Conservation (phyloP, 2,888 invertebrate genomes). For the Priocnemis perturbator region DNA sequence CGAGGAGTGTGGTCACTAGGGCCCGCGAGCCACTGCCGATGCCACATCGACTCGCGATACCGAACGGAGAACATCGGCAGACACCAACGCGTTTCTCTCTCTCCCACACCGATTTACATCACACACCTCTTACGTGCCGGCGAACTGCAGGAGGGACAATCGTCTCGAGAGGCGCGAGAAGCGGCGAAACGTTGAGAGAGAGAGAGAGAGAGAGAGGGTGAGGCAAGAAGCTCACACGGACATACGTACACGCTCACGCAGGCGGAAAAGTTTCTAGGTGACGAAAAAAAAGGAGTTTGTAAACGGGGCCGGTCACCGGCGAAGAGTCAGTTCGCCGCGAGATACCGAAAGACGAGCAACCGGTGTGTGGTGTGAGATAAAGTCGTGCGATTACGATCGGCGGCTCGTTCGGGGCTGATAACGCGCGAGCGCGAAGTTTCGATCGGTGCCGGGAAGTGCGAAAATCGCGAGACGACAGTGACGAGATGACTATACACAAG, state of each 20-base stretch:
- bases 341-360: no score
- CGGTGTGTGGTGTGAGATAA: no score
- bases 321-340: no score
- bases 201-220: no score
- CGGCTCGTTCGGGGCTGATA: no score
- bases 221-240: background rate
- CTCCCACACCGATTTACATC: background rate
- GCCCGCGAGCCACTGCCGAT: conserved; percentile 53
- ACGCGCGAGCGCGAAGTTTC: no score
- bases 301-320: conserved; percentile 22
- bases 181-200: background rate
- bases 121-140: background rate
- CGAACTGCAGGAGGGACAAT: background rate
- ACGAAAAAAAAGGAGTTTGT: conserved; percentile 19
- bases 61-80: conserved; percentile 55
- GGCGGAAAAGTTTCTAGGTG: background rate
- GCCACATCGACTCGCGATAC: conserved; percentile 63
- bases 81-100: conserved; percentile 1
- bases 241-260: background rate
- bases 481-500: conserved; percentile 53
- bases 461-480: no score
- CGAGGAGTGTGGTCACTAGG: conserved; percentile 56
- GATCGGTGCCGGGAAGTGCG: no score
- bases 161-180: background rate
- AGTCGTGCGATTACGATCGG: no score